Percentiles rank a stretch among this genome's conserved stretches.
phyloP scores from a whole-genome alignment of 2,888 invertebrate species.

The Drosophila maculinotata region DNA sequence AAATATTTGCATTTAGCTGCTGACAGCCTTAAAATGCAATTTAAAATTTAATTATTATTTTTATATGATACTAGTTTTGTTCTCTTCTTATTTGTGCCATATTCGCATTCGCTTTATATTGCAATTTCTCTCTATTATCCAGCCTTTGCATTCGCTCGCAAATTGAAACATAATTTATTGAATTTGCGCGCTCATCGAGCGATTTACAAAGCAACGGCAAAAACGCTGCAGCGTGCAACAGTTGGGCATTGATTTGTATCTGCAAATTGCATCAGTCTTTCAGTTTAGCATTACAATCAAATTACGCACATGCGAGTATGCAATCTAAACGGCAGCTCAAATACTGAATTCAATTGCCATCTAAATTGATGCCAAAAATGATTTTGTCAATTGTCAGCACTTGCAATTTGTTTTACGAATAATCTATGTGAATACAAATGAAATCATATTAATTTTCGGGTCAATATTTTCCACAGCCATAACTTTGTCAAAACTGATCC shows the following conservation, averaged over 20 bases:
- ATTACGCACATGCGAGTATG: slow-evolving; percentile 34
- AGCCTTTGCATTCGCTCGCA: slow-evolving; percentile 16
- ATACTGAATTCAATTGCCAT: slow-evolving; percentile 7
- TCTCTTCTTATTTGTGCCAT: not conserved
- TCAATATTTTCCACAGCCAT: no score
- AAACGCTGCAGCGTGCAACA: slow-evolving; percentile 46
- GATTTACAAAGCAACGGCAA: slow-evolving; percentile 4
- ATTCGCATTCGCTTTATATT: slow-evolving; percentile 1
- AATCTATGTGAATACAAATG: not conserved
- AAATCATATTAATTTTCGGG: no score
- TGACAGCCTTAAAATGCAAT: slow-evolving; percentile 25
- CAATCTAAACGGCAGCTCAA: slow-evolving; percentile 24
- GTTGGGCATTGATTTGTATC: slow-evolving; percentile 62
- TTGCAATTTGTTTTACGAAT: slow-evolving; percentile 2
- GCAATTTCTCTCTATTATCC: slow-evolving; percentile 19
- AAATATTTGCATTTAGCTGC: slow-evolving; percentile 22
- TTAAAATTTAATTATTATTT: slow-evolving; percentile 16
- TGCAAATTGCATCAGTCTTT: slow-evolving; percentile 45
- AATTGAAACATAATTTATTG: slow-evolving; percentile 70
- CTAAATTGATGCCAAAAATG: slow-evolving; percentile 40
- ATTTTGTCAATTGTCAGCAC: slow-evolving; percentile 26
- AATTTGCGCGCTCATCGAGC: slow-evolving; percentile 57
- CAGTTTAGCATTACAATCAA: slow-evolving; percentile 51
- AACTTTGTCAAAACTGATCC: no score
- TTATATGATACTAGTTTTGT: slow-evolving; percentile 1